Conservation (phyloP, 1,140 invertebrate genomes). For the Drosophila subpulchrella region DNA sequence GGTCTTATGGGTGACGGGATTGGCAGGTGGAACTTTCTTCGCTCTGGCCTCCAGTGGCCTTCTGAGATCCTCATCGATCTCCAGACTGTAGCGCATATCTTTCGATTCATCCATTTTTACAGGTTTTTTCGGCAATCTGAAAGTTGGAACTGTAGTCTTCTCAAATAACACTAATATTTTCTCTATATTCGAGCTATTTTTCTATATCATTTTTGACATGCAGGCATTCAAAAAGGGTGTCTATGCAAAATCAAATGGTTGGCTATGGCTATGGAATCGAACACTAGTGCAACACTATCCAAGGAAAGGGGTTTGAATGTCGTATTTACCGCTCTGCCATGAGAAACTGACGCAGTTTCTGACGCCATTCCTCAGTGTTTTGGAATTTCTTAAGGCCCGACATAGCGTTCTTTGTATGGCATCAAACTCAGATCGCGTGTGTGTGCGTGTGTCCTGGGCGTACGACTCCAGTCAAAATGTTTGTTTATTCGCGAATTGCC, state of each 20-base stretch:
- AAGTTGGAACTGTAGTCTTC: background rate
- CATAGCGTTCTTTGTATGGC: conserved; percentile 45
- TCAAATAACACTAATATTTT: background rate
- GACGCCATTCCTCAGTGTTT: conserved; percentile 69
- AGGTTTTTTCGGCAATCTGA: conserved; percentile 9
- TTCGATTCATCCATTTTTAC: conserved; percentile 23
- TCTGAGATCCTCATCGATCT: conserved; percentile 44
- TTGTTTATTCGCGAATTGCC: background rate
- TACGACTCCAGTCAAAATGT: conserved; percentile 4
- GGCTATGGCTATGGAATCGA: conserved; percentile 3
- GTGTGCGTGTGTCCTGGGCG: conserved; percentile 20
- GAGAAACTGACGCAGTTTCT: conserved; percentile 66
- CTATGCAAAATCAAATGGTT: conserved; percentile 10
- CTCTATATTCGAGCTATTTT: background rate
- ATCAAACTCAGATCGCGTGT: conserved; percentile 1
- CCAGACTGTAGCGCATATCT: conserved; percentile 53
- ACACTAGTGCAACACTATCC: conserved; percentile 29
- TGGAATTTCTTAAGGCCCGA: conserved; percentile 76
- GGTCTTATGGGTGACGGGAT: background rate
- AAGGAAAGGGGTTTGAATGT: conserved; percentile 7
- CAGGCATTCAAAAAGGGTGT: conserved; percentile 3
- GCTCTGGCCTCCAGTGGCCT: conserved; percentile 23
- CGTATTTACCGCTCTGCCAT: conserved; percentile 77
- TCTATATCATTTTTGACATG: conserved; percentile 20
- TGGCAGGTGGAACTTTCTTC: background rate